phyloP scores from a whole-genome alignment of 2,888 invertebrate genomes.

The Troides oblongomaculatus region DNA sequence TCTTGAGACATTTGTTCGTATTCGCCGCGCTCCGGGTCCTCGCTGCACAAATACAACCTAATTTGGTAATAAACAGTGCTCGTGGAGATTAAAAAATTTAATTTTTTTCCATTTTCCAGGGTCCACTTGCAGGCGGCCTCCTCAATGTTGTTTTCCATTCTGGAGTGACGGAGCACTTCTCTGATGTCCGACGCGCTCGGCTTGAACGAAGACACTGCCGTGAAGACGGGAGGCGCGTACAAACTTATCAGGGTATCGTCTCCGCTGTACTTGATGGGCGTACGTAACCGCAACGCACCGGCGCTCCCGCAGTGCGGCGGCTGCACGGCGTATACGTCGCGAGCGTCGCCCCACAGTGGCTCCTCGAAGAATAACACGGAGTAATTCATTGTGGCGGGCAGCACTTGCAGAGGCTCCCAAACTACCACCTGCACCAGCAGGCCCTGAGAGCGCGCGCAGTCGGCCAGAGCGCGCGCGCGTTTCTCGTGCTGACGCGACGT shows the following conservation, averaged over 20 bases:
- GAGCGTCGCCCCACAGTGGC: slow-evolving; percentile 36
- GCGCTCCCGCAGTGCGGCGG: slow-evolving; percentile 26
- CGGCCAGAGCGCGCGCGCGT: slow-evolving; percentile 22
- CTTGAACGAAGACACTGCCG: not conserved
- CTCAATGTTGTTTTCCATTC: slow-evolving; percentile 14
- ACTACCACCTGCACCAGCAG: slow-evolving; percentile 14
- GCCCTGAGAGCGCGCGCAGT: slow-evolving; percentile 19
- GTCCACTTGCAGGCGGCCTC: slow-evolving; percentile 38
- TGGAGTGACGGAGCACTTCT: slow-evolving; percentile 10
- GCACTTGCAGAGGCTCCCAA: slow-evolving; percentile 17
- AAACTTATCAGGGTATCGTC: slow-evolving; percentile 13
- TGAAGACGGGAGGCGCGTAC: slow-evolving; percentile 26
- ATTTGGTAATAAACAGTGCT: not conserved
- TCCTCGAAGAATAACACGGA: slow-evolving; percentile 45
- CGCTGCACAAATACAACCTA: slow-evolving; percentile 33
- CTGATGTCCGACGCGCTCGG: slow-evolving; percentile 12
- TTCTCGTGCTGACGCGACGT: not conserved
- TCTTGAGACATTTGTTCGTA: slow-evolving; percentile 15
- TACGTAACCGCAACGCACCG: not conserved
- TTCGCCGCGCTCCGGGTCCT: slow-evolving; percentile 28
- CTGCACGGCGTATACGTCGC: slow-evolving; percentile 25
- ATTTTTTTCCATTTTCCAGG: not conserved
- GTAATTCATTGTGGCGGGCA: not conserved
- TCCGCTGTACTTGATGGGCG: slow-evolving; percentile 2
- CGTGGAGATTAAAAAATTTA: not conserved